Base-by-base conservation (phyloP, 2,888 invertebrate genomes). In the Bhutanitis thaidina region DNA sequence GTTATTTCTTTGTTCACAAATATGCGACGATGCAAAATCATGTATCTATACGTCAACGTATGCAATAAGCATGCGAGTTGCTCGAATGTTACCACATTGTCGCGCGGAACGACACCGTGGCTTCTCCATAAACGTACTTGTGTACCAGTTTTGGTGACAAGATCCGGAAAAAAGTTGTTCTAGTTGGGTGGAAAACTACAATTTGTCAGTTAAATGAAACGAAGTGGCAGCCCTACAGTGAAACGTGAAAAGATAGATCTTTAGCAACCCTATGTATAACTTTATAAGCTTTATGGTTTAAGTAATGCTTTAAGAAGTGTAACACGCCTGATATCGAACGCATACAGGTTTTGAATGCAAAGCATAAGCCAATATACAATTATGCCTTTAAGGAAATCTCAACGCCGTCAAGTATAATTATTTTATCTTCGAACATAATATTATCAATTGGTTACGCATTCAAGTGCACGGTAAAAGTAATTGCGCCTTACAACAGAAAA, bases 31-130 rank as follows among this genome's bases (percentile, higher is more conserved):
- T 41, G 41, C 51, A 41, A 46, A 36, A 41, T 36, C 45, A 50
- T 39, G 46, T 40, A 36, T 14, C 32, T 9, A 32, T 30, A 36
- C 51, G 51, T 46, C 50, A 40, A 10, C n/a, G 13, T 7, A 35
- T 25, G 27, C 49, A 51, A 46, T 51, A 40, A 51, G 51, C 51
- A 46, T 46, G 36, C 51, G 41, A 12, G 25, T 16, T 36, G 46
- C 13, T 37, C 10, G 20, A 30, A 36, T 13, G 30, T 51, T 44
- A 51, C 40, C 41, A 46, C 45, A 46, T 46, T 34, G 39, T 38
- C n/a, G 39, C 39, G 12, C 38, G 38, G 20, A 9, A 30, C 10
- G 43, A 39, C 41, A 49, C 16, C 40, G 20, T 27, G 51, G 30
- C 45, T 46, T 46, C 40, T 25, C 51, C 51, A 46, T 46, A 51